These are phyloP conservation scores for Agrotis segetum DNA, from an alignment of 2,888 invertebrate genomes.

Conservation along the genomic window DNA sequence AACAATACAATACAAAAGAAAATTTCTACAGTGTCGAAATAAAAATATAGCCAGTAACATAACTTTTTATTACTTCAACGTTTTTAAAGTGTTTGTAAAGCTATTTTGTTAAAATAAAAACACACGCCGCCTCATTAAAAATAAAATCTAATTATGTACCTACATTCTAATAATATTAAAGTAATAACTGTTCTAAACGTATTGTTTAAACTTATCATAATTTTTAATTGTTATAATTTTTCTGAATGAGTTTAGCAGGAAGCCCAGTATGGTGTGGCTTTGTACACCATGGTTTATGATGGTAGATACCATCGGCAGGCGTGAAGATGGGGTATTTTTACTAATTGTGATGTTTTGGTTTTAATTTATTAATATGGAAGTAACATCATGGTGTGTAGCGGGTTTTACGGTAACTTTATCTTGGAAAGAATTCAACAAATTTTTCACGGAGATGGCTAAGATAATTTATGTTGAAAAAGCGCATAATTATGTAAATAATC, in stretches of 20 bases:
- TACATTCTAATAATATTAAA: conserved; percentile 37
- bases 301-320: conserved; percentile 54
- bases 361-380: conserved; percentile 35
- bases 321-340: conserved; percentile 50
- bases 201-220: conserved; percentile 52
- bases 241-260: conserved; percentile 54
- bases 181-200: conserved; percentile 35
- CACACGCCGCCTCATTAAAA: conserved; percentile 45
- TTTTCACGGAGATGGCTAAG: not conserved
- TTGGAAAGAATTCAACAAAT: conserved; percentile 9
- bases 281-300: conserved; percentile 56
- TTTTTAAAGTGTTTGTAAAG: conserved; percentile 42
- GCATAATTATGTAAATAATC: not conserved
- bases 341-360: conserved; percentile 57
- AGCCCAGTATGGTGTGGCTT: conserved; percentile 44
- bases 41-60: conserved; percentile 10
- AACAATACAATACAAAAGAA: conserved; percentile 11
- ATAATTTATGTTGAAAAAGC: not conserved
- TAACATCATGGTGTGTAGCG: not conserved
- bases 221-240: conserved; percentile 43
- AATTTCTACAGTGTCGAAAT: conserved; percentile 6
- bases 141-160: conserved; percentile 38
- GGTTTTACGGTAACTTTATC: not conserved
- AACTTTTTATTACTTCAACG: conserved; percentile 26
- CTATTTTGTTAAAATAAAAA: conserved; percentile 33